Base-by-base conservation (phyloP, 2,888 invertebrate species). In the Aporophyla lueneburgensis region DNA sequence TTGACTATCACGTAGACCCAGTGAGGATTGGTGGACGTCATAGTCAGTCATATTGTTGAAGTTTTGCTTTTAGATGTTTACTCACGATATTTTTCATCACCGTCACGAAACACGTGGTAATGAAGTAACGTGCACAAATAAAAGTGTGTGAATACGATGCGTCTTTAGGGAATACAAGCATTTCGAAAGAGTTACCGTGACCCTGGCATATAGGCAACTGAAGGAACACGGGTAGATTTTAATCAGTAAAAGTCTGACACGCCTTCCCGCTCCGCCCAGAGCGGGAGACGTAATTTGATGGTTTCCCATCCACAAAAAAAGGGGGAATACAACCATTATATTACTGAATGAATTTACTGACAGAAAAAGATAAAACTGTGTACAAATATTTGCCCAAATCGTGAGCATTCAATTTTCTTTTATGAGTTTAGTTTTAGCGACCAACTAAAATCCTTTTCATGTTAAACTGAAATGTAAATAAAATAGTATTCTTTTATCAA, bases 361-460 rank as follows among this genome's bases (percentile, higher is more conserved):
- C 16, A 5, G 1, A 9, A 27, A 51, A 59, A 9, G 19, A 27
- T 27, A 5, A 1, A 51, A 7, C 5, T 53, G n/a, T 12, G 10
- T 58, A 0, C n/a, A n/a, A n/a, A n/a, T 33, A 43, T 76, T 46
- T 19, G 33, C 53, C 27, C 21, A 71, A 72, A n/a, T 43, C 77
- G 53, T 78, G 73, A 59, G 33, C 14, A 59, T 24, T n/a, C 12
- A 53, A 59, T 78, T 24, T 27, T 59, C 6, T n/a, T 14, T 2
- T 59, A 24, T 65, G 21, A 49, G 12, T 61, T 66, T 65, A 12
- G 10, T 2, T 40, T 78, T 78, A 80, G 74, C 78, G 16, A 49
- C 27, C 0, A 49, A n/a, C 21, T 40, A 59, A 49, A 65, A 49
- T 65, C 12, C 9, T 61, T 61, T 54, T 7, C 54, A 12, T 51